Percentiles rank a stretch among this genome's conserved stretches.
phyloP scores from a whole-genome alignment of 2,888 invertebrate species.

The Entomobrya proxima region DNA sequence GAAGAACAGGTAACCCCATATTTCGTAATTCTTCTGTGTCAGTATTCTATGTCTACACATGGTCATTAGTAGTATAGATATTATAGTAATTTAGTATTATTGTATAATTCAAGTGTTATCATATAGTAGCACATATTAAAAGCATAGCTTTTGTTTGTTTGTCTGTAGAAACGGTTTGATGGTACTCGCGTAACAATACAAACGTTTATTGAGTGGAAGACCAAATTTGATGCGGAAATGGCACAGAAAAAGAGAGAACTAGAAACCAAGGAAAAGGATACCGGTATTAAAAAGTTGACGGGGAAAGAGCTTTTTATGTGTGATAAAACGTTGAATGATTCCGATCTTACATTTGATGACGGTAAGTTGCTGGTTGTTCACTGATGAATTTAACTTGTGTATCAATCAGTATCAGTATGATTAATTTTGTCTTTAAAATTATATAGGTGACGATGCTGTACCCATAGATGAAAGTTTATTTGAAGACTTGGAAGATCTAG shows the following conservation, averaged over 20 bases:
- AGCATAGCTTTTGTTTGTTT: not conserved
- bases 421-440: constrained; percentile 55
- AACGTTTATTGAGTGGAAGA: constrained; percentile 95
- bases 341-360: constrained; percentile 97
- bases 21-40: no score
- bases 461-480: constrained; percentile 96
- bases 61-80: no score
- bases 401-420: no score
- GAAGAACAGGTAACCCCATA: constrained; percentile 85
- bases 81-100: not conserved
- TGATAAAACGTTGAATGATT: constrained; percentile 95
- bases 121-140: no score
- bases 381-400: not conserved
- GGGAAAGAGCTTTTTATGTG: constrained; percentile 95
- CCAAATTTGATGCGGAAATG: constrained; percentile 93
- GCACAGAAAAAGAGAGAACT: constrained; percentile 81
- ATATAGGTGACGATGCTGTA: constrained; percentile 84
- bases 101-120: no score
- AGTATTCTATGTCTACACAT: no score
- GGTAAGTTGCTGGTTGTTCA: constrained; percentile 80
- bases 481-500: constrained; percentile 87
- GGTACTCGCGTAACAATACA: constrained; percentile 97
- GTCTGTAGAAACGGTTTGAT: constrained; percentile 90
- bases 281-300: constrained; percentile 89
- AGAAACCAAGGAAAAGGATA: constrained; percentile 82